phyloP scores from a whole-genome alignment of 2,113 vertebrate genomes.

The Silurus glanis region DNA sequence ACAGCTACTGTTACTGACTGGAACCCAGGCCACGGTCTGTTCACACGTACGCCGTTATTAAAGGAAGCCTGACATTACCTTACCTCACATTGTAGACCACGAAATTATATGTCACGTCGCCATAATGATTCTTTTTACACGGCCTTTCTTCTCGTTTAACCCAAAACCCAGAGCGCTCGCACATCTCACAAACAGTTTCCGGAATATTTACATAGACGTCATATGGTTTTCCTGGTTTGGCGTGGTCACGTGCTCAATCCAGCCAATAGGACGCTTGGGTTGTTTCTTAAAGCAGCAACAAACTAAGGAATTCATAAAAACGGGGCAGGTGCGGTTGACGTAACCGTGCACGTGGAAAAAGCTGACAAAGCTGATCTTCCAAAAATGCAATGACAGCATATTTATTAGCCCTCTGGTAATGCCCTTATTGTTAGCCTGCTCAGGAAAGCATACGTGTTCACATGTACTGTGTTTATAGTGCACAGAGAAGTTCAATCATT shows the following conservation, averaged over 20 bases:
- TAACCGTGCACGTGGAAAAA: neutral
- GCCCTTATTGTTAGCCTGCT: neutral
- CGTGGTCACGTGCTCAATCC: conserved; percentile 18
- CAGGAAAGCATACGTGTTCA: neutral
- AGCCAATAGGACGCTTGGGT: conserved; percentile 24
- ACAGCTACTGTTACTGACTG: conserved; percentile 6
- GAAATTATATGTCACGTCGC: conserved; percentile 24
- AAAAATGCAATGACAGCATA: neutral
- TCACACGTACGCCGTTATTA: neutral
- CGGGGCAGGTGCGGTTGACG: neutral
- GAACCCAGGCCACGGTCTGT: conserved; percentile 14
- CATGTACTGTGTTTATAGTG: neutral
- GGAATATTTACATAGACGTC: conserved; percentile 42
- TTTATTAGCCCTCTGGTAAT: neutral
- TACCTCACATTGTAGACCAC: conserved; percentile 20
- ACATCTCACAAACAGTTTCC: conserved; percentile 43
- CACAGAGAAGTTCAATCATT: too few species aligned
- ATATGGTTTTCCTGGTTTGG: conserved; percentile 23
- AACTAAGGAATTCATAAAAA: neutral
- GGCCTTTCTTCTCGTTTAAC: conserved; percentile 1
- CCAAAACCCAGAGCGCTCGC: conserved; percentile 11
- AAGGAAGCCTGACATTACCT: neutral
- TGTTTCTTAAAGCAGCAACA: neutral
- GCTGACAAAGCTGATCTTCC: neutral
- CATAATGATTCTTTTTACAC: neutral